phyloP scores from a whole-genome alignment of 2,888 invertebrate genomes.

The Leptothorax acervorum region DNA sequence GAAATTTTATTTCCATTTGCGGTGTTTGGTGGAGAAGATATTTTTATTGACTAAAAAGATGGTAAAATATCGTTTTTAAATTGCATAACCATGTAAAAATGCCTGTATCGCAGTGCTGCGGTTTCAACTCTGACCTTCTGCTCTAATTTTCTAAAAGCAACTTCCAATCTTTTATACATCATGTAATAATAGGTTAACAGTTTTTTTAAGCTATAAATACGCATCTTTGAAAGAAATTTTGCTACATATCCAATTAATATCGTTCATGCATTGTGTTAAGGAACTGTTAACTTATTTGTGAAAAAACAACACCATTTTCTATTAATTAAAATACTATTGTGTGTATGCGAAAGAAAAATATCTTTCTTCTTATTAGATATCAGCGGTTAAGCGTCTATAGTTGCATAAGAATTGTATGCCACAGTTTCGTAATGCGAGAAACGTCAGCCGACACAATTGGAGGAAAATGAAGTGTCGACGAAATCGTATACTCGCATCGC shows the following conservation, averaged over 20 bases:
- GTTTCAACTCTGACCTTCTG: background rate
- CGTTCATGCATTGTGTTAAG: background rate
- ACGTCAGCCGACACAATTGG: constrained; percentile 59
- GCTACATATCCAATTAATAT: background rate
- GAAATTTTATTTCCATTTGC: background rate
- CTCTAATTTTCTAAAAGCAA: constrained; percentile 6
- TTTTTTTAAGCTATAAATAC: background rate
- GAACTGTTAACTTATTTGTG: background rate
- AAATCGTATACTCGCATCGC: constrained; percentile 38
- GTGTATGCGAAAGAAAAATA: background rate
- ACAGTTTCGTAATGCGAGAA: constrained; percentile 58
- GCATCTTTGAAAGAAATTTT: background rate
- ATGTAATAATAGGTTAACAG: background rate
- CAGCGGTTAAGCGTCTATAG: constrained; percentile 52
- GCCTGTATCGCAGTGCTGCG: background rate
- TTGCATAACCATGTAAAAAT: background rate
- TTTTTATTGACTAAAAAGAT: background rate
- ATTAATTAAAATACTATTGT: background rate
- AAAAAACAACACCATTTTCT: background rate
- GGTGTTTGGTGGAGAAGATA: background rate
- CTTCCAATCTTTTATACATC: background rate
- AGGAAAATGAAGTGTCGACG: constrained; percentile 56
- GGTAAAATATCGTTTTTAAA: background rate
- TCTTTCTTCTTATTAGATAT: background rate
- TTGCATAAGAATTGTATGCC: constrained; percentile 60